Evolutionary conservation across 2,797 vertebrate species (phyloP).

Genomic region (Clarias platycephalus): DNA sequence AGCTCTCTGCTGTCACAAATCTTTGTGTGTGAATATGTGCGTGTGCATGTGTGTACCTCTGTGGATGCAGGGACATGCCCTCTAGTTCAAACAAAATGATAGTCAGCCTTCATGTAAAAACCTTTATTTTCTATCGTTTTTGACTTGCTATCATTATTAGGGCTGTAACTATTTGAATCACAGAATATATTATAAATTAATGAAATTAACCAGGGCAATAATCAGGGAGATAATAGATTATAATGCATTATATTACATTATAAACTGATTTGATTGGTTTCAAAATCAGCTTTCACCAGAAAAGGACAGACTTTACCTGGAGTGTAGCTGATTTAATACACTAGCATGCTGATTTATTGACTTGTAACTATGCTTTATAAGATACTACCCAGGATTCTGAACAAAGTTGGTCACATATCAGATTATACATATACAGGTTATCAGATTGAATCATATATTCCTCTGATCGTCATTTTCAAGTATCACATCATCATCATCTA

Average conservation of each 20-base stretch:
- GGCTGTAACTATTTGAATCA: neutral
- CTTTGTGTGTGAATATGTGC: neutral
- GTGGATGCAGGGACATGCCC: constrained; percentile 1
- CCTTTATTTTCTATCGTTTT: neutral
- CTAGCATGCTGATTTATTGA: neutral
- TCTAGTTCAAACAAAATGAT: neutral
- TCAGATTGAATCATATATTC: no score
- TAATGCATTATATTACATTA: neutral
- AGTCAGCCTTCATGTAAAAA: neutral
- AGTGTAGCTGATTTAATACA: no score
- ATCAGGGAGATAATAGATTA: neutral
- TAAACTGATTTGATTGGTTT: neutral
- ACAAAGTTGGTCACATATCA: no score
- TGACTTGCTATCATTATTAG: neutral
- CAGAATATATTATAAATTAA: neutral
- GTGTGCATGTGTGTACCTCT: neutral
- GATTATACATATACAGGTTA: no score
- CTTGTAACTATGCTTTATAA: neutral
- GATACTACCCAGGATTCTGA: neutral
- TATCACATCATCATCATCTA: neutral
- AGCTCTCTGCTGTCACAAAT: constrained; percentile 8
- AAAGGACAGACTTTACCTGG: neutral
- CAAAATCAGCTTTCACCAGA: no score
- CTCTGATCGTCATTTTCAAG: no score
- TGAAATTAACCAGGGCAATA: neutral